Base-by-base conservation (phyloP, 2,113 vertebrate species). In the Caracal caracal region DNA sequence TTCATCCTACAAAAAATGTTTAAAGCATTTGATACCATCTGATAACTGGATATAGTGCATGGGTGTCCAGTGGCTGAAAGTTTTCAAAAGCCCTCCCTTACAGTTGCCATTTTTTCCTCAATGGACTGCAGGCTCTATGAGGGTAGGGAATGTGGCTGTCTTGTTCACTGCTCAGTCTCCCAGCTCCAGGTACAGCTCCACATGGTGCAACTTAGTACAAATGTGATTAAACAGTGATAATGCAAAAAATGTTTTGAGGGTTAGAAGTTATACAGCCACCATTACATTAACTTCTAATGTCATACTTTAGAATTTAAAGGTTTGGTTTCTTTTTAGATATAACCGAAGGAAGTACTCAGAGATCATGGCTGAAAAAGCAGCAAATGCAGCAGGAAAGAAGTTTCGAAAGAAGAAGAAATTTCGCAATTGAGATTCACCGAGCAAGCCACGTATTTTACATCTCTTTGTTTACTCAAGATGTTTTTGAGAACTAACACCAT, bases 281-380 rank as follows among this genome's bases (percentile, higher is more conserved):
- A 91, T 30, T 86, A 28, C n/a, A 76, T 96, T 94, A 83, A 76
- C 63, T 92, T 93, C 30, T 97, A 16, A 71, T 71, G 1, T 94
- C 90, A 6, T 93, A 84, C 85, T 97, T 98, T 16, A 96, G 95
- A 97, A 90, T 43, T 56, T 96, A 73, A 88, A 87, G 20, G 9
- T 94, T 81, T 97, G 86, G 61, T 98, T 98, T 98, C 93, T 98
- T 95, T 98, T 96, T 98, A 99, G 99, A 68, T 99, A 99, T 81
- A 99, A 99, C 98, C 99, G 99, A 99, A 99, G 98, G 98, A 99
- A 99, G 95, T 99, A 99, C 97, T 99, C 99, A 90, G 98, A 99
- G 95, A 99, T 99, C 97, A 98, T 99, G 98, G 93, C 98, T 88
- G 99, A 99, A 98, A 99, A 98, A 98, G 99, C 99, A 97, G 99